Evolutionary conservation across 2,113 vertebrate species (phyloP).

Genomic region (Diadophis punctatus): DNA sequence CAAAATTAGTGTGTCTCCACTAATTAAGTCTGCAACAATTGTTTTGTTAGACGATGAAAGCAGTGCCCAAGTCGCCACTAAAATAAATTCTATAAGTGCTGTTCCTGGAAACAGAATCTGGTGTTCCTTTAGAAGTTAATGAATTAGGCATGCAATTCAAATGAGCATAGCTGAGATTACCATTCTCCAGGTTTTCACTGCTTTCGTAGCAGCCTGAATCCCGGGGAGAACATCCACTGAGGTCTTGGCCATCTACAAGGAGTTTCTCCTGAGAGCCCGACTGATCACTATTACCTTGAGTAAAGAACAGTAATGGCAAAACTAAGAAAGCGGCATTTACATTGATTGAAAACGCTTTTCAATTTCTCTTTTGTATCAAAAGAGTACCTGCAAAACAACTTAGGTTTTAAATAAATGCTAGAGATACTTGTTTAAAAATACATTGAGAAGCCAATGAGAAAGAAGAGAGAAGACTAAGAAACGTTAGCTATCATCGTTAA

Average conservation of each 20-base stretch:
- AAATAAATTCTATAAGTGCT: background rate
- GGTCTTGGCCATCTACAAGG: slow-evolving; percentile 78
- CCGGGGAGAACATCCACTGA: slow-evolving; percentile 85
- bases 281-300: slow-evolving; percentile 92
- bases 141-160: background rate
- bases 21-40: slow-evolving; percentile 28
- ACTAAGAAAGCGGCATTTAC: slow-evolving; percentile 15
- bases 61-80: slow-evolving; percentile 4
- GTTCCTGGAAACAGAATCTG: background rate
- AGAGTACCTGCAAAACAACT: background rate
- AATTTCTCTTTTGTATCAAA: background rate
- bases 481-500: background rate
- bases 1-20: background rate
- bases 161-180: slow-evolving; percentile 72
- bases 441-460: background rate
- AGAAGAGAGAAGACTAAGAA: background rate
- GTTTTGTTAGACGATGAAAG: slow-evolving; percentile 51
- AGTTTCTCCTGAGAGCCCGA: slow-evolving; percentile 95
- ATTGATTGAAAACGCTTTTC: background rate
- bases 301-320: background rate
- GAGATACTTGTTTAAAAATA: background rate
- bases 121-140: background rate
- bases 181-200: slow-evolving; percentile 95
- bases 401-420: background rate
- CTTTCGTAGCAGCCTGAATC: slow-evolving; percentile 98